Evolutionary conservation across 2,888 invertebrate species (phyloP).

Genomic region (Leucozona laternaria): DNA sequence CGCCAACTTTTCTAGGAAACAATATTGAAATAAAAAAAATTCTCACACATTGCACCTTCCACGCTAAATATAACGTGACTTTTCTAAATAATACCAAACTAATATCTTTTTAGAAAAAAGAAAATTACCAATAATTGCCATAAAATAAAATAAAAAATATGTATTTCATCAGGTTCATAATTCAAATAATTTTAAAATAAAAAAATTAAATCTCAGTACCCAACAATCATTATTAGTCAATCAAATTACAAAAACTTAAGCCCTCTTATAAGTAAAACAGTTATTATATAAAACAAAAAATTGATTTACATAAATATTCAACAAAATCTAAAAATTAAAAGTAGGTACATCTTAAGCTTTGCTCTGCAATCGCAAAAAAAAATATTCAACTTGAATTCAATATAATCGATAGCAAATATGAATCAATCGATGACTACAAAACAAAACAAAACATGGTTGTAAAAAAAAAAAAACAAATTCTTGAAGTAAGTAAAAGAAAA

Average conservation of each 20-base stretch:
- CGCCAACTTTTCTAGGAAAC: neutral
- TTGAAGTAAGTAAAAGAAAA: conserved; percentile 64
- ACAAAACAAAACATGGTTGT: conserved; percentile 61
- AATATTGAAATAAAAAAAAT: neutral
- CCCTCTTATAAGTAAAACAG: neutral
- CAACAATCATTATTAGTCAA: conserved; percentile 68
- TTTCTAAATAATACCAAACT: conserved; percentile 37
- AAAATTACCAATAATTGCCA: conserved; percentile 45
- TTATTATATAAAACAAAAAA: neutral
- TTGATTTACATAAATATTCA: conserved; percentile 26
- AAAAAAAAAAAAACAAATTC: conserved; percentile 48
- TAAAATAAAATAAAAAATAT: conserved; percentile 27
- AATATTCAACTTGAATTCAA: conserved; percentile 16
- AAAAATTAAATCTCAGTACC: conserved; percentile 42
- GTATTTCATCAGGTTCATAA: conserved; percentile 48
- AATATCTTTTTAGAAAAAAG: neutral
- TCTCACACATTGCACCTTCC: conserved; percentile 1
- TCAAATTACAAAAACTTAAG: conserved; percentile 35
- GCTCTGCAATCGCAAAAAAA: conserved; percentile 49
- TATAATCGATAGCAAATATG: neutral
- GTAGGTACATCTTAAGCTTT: conserved; percentile 45
- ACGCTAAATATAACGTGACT: neutral
- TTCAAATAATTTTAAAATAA: conserved; percentile 17
- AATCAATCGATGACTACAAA: conserved; percentile 37
- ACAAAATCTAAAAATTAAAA: conserved; percentile 12